Evolutionary conservation across 2,888 invertebrate species (phyloP).

Genomic region (Serripes groenlandicus): DNA sequence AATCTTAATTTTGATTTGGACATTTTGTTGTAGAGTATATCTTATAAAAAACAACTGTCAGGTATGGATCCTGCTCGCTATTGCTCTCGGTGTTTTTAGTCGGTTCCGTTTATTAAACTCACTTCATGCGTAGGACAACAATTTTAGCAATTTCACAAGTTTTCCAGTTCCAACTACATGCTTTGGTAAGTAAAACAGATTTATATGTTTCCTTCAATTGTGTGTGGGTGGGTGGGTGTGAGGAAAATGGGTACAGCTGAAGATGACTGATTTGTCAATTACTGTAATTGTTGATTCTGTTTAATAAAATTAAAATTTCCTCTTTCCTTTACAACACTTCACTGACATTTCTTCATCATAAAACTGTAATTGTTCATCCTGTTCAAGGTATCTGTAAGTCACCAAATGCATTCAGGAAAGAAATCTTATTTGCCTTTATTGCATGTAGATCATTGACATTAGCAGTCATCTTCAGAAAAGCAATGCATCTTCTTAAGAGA

Average conservation of each 20-base stretch:
- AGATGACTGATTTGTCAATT: neutral
- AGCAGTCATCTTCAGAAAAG: conserved; percentile 6
- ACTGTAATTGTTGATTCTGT: neutral
- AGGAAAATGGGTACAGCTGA: neutral
- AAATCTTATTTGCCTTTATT: neutral
- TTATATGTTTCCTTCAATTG: neutral
- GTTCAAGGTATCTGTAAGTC: neutral
- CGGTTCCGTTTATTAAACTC: too few species aligned
- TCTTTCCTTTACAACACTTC: neutral
- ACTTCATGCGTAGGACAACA: too few species aligned
- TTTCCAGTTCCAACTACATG: too few species aligned
- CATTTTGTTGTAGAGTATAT: too few species aligned
- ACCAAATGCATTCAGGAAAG: conserved; percentile 3
- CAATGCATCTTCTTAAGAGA: conserved; percentile 7
- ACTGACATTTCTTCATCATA: neutral
- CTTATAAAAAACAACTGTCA: too few species aligned
- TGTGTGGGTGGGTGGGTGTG: neutral
- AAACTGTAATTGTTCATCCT: neutral
- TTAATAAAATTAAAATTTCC: neutral
- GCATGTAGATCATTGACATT: conserved; percentile 6
- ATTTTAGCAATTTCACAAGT: too few species aligned
- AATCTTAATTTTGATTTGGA: too few species aligned
- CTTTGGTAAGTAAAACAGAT: neutral
- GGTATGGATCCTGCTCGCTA: too few species aligned
- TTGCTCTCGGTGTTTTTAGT: neutral